Conservation (phyloP, 2,113 vertebrate genomes). For the Neolamprologus variostigma region DNA sequence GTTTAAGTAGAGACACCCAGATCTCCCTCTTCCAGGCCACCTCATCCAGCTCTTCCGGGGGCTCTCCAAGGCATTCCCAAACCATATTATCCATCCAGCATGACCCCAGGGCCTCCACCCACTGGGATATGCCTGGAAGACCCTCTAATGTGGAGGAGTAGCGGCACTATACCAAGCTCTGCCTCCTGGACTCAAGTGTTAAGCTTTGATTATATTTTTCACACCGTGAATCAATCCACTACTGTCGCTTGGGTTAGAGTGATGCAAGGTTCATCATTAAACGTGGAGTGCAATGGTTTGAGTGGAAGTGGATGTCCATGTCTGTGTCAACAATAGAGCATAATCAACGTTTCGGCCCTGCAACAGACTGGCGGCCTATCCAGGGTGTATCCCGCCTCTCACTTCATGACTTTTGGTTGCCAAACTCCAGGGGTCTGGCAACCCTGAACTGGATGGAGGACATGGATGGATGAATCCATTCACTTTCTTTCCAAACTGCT, state of each 20-base stretch:
- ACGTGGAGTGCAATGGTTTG: background rate
- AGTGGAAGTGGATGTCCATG: background rate
- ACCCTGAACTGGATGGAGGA: background rate
- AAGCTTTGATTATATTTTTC: background rate
- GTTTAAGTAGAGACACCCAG: background rate
- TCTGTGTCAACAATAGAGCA: background rate
- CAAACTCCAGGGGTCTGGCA: background rate
- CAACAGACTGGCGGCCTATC: background rate
- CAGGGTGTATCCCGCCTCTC: background rate
- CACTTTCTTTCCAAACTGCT: background rate
- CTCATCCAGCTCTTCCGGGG: background rate
- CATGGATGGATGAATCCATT: background rate
- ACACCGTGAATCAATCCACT: background rate
- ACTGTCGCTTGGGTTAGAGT: background rate
- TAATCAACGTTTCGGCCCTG: background rate
- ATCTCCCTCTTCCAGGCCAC: background rate
- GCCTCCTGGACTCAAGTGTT: background rate
- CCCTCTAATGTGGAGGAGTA: background rate
- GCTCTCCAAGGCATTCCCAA: background rate
- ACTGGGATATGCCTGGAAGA: background rate
- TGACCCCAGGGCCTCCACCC: background rate
- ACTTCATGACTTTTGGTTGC: background rate
- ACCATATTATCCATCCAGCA: background rate
- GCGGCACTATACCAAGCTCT: background rate
- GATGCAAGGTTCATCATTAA: background rate